phyloP scores from a whole-genome alignment of 1,140 invertebrate species.

The Thrips palmi region DNA sequence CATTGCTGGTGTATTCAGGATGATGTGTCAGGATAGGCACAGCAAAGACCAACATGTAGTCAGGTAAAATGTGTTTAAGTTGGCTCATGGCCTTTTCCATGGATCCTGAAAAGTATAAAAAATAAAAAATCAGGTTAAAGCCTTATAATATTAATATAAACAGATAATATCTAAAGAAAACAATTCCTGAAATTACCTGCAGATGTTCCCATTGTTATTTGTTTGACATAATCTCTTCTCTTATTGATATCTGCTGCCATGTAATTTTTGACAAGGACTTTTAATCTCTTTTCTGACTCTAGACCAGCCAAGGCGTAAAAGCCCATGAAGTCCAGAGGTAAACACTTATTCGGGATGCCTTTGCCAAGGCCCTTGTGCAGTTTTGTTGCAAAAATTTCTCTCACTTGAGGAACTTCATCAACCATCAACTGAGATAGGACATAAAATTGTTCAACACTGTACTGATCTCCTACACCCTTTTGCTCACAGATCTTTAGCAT shows the following conservation, averaged over 20 bases:
- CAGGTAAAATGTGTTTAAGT: constrained; percentile 74
- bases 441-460: constrained; percentile 86
- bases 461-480: constrained; percentile 86
- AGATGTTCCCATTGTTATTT: constrained; percentile 36
- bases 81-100: constrained; percentile 48
- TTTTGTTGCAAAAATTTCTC: constrained; percentile 77
- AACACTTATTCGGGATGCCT: constrained; percentile 68
- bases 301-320: constrained; percentile 75
- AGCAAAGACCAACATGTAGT: constrained; percentile 91
- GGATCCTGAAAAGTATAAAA: constrained; percentile 17
- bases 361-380: constrained; percentile 73
- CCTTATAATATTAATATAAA: constrained; percentile 6
- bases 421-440: constrained; percentile 79
- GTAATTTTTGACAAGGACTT: constrained; percentile 46
- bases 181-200: constrained; percentile 20
- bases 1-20: constrained; percentile 56
- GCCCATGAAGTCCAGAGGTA: constrained; percentile 94
- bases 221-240: constrained; percentile 79
- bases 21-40: constrained; percentile 85
- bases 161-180: not conserved
- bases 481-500: constrained; percentile 95
- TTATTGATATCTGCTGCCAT: constrained; percentile 75
- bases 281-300: constrained; percentile 61
- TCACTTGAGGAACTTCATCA: constrained; percentile 75
- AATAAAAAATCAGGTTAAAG: constrained; percentile 5